Conservation (phyloP, 1,140 invertebrate genomes). For the Pissodes strobi region DNA sequence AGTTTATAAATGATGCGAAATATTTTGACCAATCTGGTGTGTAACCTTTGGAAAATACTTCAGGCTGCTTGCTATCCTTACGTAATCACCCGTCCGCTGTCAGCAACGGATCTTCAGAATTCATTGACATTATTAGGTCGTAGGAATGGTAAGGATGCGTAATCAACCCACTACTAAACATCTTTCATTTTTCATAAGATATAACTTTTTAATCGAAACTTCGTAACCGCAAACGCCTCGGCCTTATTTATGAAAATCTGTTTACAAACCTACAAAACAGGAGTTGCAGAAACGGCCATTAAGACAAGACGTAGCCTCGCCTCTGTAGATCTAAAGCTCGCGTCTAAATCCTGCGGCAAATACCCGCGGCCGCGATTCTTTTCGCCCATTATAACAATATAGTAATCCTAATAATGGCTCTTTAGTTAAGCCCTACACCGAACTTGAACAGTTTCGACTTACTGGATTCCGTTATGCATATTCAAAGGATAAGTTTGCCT, state of each 20-base stretch:
- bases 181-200: no score
- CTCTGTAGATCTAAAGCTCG: slow-evolving; percentile 15
- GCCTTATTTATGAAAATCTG: slow-evolving; percentile 31
- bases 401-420: slow-evolving; percentile 31
- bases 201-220: no score
- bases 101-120: no score
- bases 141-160: no score
- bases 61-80: no score
- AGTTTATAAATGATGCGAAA: no score
- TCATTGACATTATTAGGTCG: no score
- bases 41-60: no score
- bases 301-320: slow-evolving; percentile 21
- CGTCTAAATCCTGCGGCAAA: slow-evolving; percentile 25
- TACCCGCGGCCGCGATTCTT: slow-evolving; percentile 24
- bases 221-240: no score
- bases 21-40: no score
- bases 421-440: slow-evolving; percentile 22
- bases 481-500: slow-evolving; percentile 26
- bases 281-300: slow-evolving; percentile 18
- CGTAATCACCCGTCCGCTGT: no score
- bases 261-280: slow-evolving; percentile 25
- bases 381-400: slow-evolving; percentile 33
- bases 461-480: slow-evolving; percentile 22
- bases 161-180: no score
- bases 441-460: slow-evolving; percentile 29